A percentile compares a stretch with the other conserved stretches of the same genome.
Evolutionary conservation across 2,113 vertebrate species (phyloP).

Genomic region (Candoia aspera): DNA sequence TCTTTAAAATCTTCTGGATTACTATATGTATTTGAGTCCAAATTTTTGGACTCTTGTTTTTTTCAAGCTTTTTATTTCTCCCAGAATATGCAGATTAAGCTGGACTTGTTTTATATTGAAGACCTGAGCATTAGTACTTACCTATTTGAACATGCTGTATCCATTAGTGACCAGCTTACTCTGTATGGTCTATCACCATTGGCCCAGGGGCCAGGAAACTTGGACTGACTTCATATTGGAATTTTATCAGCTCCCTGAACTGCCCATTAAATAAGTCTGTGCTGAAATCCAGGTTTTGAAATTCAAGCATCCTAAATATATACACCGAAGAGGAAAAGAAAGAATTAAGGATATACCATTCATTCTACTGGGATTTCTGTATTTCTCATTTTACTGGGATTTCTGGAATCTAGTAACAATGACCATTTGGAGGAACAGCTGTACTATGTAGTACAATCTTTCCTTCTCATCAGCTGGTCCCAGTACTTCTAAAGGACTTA

Average conservation of each 20-base stretch:
- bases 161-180: neutral
- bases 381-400: neutral
- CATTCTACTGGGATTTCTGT: neutral
- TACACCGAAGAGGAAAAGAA: neutral
- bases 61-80: neutral
- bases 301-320: slow-evolving; percentile 47
- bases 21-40: too few relatives aligned
- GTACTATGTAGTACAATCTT: slow-evolving; percentile 3
- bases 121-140: neutral
- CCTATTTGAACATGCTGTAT: slow-evolving; percentile 1
- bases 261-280: slow-evolving; percentile 50
- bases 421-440: slow-evolving; percentile 3
- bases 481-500: neutral
- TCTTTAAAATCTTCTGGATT: too few relatives aligned
- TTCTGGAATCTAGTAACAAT: slow-evolving; percentile 39
- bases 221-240: slow-evolving; percentile 9
- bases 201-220: slow-evolving; percentile 39
- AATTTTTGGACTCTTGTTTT: neutral
- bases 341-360: neutral
- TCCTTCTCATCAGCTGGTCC: neutral
- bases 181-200: neutral
- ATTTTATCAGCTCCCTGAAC: slow-evolving; percentile 66
- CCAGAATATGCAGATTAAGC: neutral
- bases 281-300: neutral
- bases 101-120: neutral